Evolutionary conservation across 2,113 vertebrate species (phyloP).

Genomic region (Gallinago jamesoni): DNA sequence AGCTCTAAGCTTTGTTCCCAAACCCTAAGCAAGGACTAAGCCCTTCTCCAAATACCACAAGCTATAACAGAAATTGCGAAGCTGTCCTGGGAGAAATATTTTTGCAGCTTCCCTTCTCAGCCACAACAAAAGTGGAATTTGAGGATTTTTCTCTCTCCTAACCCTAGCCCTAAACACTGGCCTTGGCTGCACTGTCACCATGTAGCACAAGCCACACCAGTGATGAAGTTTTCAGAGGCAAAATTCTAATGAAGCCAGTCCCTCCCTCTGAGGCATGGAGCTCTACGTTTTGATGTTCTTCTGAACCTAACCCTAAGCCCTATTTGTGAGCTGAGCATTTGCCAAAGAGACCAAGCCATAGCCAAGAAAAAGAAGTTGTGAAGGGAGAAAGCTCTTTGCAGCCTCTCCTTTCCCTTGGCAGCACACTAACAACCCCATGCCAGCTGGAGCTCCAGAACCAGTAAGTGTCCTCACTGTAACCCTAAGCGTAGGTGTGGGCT

Average conservation of each 20-base stretch:
- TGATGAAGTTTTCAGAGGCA: not conserved
- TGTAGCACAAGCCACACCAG: not conserved
- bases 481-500: not conserved
- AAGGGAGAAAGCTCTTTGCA: not conserved
- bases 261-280: not conserved
- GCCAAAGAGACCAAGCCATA: not conserved
- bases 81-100: not conserved
- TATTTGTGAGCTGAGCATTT: not conserved
- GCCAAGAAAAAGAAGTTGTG: not conserved
- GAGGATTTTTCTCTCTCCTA: not conserved
- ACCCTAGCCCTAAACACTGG: not conserved
- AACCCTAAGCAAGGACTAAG: not conserved
- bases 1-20: not conserved
- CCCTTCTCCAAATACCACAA: not conserved
- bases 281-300: not conserved
- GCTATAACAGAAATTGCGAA: not conserved
- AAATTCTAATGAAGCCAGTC: not conserved
- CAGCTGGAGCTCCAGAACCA: not conserved
- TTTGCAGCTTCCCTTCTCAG: not conserved
- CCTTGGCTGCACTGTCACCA: not conserved
- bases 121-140: not conserved
- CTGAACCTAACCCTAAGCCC: not conserved
- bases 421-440: not conserved
- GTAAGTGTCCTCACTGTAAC: not conserved
- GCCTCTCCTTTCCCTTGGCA: not conserved